These are phyloP conservation scores for Ditylenchus dipsaci DNA, from an alignment of 1,140 invertebrate species.

Conservation along the genomic window DNA sequence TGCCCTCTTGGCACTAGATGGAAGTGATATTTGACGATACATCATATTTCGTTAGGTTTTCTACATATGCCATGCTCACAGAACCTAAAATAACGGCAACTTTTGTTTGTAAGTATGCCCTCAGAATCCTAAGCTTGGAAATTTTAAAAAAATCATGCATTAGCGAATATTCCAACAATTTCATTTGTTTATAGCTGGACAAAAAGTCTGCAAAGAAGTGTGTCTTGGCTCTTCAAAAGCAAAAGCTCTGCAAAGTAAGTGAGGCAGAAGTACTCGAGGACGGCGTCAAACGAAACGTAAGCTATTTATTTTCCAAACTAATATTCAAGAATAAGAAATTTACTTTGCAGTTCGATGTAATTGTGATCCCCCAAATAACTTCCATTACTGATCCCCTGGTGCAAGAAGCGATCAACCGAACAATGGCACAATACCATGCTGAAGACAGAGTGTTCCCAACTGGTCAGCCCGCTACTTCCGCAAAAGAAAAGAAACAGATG, in stretches of 20 bases:
- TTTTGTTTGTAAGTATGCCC: no score
- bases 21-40: no score
- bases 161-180: not conserved
- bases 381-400: slow-evolving; percentile 25
- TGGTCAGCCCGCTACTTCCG: slow-evolving; percentile 34
- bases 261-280: slow-evolving; percentile 33
- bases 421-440: slow-evolving; percentile 34
- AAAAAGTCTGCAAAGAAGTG: slow-evolving; percentile 54
- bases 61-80: no score
- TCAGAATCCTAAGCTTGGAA: no score
- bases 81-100: no score
- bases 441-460: slow-evolving; percentile 50
- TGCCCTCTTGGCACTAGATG: no score
- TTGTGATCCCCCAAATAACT: slow-evolving; percentile 27
- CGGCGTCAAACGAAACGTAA: slow-evolving; percentile 23
- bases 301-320: slow-evolving; percentile 10
- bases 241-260: slow-evolving; percentile 28
- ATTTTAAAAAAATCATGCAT: not conserved
- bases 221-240: slow-evolving; percentile 37
- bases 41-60: no score
- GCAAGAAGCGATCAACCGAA: slow-evolving; percentile 28
- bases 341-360: slow-evolving; percentile 33
- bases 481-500: not conserved
- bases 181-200: slow-evolving; percentile 43
- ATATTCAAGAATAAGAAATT: not conserved